phyloP scores from a whole-genome alignment of 2,888 invertebrate genomes.

The Heliconius charithonia region DNA sequence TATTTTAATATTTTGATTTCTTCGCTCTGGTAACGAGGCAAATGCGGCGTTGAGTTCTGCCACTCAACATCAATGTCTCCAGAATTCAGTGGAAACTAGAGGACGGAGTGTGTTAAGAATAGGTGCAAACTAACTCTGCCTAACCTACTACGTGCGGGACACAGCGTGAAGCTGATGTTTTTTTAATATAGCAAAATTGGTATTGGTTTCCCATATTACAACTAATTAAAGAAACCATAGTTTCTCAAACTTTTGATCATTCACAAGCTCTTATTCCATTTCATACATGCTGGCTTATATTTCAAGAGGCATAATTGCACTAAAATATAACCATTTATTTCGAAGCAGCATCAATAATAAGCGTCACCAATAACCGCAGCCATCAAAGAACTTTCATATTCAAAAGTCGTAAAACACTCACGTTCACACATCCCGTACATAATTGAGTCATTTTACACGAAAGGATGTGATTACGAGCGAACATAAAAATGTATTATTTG shows the following conservation, averaged over 20 bases:
- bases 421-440: constrained; percentile 78
- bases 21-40: background rate
- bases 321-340: constrained; percentile 46
- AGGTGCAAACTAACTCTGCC: background rate
- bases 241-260: constrained; percentile 6
- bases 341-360: constrained; percentile 63
- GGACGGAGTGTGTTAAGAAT: background rate
- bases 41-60: background rate
- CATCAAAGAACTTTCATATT: constrained; percentile 63
- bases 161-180: background rate
- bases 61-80: background rate
- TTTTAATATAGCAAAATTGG: background rate
- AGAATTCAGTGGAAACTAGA: background rate
- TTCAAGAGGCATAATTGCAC: constrained; percentile 55
- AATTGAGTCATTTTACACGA: constrained; percentile 80
- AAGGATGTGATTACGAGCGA: constrained; percentile 47
- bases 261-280: background rate
- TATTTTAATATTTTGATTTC: background rate
- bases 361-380: constrained; percentile 51
- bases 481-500: constrained; percentile 56
- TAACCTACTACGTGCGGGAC: background rate
- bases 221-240: background rate
- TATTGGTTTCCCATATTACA: background rate
- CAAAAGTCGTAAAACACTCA: constrained; percentile 69
- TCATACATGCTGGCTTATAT: constrained; percentile 7